Evolutionary conservation across 2,888 invertebrate genomes (phyloP).

Genomic region (Ditula angustiorana): DNA sequence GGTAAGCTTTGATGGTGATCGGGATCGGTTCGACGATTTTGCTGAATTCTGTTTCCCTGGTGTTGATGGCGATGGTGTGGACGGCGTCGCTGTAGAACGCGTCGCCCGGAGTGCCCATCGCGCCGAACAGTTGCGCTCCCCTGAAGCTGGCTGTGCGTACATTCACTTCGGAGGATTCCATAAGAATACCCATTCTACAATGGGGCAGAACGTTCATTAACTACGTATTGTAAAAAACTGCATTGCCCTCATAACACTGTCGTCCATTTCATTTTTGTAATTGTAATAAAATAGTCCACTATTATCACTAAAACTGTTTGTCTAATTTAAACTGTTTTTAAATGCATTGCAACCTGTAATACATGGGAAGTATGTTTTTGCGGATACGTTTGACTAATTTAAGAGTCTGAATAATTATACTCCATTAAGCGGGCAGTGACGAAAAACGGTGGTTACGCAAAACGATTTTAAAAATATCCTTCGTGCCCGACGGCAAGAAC

Average conservation of each 20-base stretch:
- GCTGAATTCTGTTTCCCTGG: constrained; percentile 77
- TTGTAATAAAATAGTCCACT: constrained; percentile 33
- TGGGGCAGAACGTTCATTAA: constrained; percentile 60
- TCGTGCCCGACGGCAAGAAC: background rate
- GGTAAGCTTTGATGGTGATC: constrained; percentile 70
- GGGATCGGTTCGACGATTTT: constrained; percentile 76
- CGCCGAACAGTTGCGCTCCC: constrained; percentile 66
- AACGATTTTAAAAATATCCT: background rate
- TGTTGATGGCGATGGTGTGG: constrained; percentile 75
- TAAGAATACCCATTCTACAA: constrained; percentile 83
- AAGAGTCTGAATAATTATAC: background rate
- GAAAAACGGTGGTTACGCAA: background rate
- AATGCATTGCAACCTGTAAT: constrained; percentile 16
- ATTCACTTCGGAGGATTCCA: constrained; percentile 79
- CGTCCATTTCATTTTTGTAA: constrained; percentile 57
- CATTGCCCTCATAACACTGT: constrained; percentile 58
- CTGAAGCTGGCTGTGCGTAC: constrained; percentile 72
- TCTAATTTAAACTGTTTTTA: constrained; percentile 15
- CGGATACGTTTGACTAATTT: background rate
- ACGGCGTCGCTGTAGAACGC: constrained; percentile 67
- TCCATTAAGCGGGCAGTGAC: background rate
- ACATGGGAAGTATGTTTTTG: constrained; percentile 3
- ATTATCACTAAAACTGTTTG: constrained; percentile 3
- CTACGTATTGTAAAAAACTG: constrained; percentile 54
- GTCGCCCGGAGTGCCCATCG: constrained; percentile 71